Percentiles rank a stretch among this genome's conserved stretches.
Evolutionary conservation across 1,140 invertebrate genomes (phyloP).

Genomic region (Euwallacea similis): DNA sequence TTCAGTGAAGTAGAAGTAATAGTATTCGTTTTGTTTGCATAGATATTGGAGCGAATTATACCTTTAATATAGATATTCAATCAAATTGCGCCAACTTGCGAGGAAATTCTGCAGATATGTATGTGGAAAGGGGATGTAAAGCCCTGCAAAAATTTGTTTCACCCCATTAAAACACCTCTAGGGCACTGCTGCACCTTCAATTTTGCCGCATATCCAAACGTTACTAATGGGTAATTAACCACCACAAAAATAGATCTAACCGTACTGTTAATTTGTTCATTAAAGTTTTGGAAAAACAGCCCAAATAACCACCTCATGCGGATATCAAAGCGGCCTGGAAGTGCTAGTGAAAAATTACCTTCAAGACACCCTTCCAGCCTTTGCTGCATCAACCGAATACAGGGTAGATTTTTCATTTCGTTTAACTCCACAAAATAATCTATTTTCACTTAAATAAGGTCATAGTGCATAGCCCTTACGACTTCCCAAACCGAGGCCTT

Average conservation of each 20-base stretch:
- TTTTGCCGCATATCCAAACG: conserved; percentile 48
- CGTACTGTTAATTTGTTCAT: too few relatives aligned
- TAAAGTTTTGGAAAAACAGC: too few relatives aligned
- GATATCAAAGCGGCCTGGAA: conserved; percentile 64
- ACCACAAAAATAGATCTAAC: too few relatives aligned
- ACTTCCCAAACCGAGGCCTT: conserved; percentile 61
- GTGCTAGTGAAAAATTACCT: conserved; percentile 57
- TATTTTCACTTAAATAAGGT: conserved; percentile 50
- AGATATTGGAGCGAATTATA: conserved; percentile 28
- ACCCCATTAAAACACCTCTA: conserved; percentile 58
- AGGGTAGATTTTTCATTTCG: conserved; percentile 25
- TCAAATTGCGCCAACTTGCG: conserved; percentile 58
- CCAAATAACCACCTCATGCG: conserved; percentile 57
- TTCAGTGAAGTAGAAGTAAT: too few relatives aligned
- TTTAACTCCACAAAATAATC: too few relatives aligned
- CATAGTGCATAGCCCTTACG: conserved; percentile 63
- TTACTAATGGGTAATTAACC: too few relatives aligned
- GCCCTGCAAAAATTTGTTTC: conserved; percentile 63
- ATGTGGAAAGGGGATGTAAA: conserved; percentile 65
- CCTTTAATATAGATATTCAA: conserved; percentile 10
- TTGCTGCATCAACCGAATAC: conserved; percentile 48
- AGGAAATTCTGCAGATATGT: conserved; percentile 60
- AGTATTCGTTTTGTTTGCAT: too few relatives aligned
- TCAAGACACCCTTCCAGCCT: conserved; percentile 47
- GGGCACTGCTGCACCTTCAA: conserved; percentile 69